Evolutionary conservation across 2,888 invertebrate genomes (phyloP), one percentile per base, ranked within the genome.

Genomic region (Autographa gamma): DNA sequence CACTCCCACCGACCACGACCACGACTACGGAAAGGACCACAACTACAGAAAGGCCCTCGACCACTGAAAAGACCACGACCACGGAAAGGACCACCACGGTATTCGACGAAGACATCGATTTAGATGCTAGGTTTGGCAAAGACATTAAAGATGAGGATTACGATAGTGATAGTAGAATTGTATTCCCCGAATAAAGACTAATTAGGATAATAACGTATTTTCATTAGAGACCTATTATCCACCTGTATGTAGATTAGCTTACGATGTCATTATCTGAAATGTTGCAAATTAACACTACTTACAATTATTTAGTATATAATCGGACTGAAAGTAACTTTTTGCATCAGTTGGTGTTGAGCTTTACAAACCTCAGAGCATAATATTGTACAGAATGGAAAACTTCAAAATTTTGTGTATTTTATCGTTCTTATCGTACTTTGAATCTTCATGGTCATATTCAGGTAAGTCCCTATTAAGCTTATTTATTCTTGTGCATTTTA

Each of bases 201-300:
- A 77, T 85, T 82, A 69, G 75, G 88, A 85, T 83, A 54, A 71
- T 72, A 60, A 80, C 66, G 62, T 64, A 69, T 60, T 74, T 80
- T 80, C 73, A 74, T 74, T 80, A 19, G 43, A 61, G 70, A 64
- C 56, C 60, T 60, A 70, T 73, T 61, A 65, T 8, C 6, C 19
- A 56, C 14, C 19, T 31, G 38, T 9, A 60, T 13, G 11, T 18
- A 63, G 59, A 75, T 75, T 58, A 67, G 48, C 32, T 69, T 62
- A 66, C 38, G 61, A 67, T 18, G 60, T 74, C 34, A 78, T 78
- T 78, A 67, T 25, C 16, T 16, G 41, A 31, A 72, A 59, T 71
- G 52, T 38, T 65, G 19, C 32, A 73, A 71, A 73, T 75, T 14
- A 71, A 41, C 31, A 9, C 4, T 71, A 72, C 71, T 69, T 60